Conservation (phyloP, 2,888 invertebrate genomes). For the Limnephilus lunatus region DNA sequence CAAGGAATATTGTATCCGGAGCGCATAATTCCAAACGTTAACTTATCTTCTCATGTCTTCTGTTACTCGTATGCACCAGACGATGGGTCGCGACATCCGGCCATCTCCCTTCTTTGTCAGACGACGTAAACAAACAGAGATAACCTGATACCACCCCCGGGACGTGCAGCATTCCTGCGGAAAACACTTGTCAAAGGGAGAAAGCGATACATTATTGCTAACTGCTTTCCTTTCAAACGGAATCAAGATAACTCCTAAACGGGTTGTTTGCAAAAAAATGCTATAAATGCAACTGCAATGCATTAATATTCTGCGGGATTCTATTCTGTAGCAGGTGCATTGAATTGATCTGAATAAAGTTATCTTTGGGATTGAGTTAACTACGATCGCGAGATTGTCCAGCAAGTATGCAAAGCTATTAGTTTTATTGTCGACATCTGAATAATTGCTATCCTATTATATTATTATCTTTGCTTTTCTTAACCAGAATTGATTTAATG, state of each 20-base stretch:
- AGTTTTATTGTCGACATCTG: not conserved
- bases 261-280: slow-evolving; percentile 5
- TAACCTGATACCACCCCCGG: not conserved
- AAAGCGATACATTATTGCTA: slow-evolving; percentile 12
- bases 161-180: not conserved
- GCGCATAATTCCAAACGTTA: slow-evolving; percentile 16
- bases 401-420: not conserved
- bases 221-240: slow-evolving; percentile 16
- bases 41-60: not conserved
- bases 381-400: not conserved
- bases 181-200: slow-evolving; percentile 30
- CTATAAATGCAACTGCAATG: not conserved
- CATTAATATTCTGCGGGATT: slow-evolving; percentile 9
- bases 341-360: slow-evolving; percentile 13
- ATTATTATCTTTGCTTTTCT: too few relatives aligned
- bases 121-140: slow-evolving; percentile 12
- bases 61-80: not conserved
- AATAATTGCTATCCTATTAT: not conserved
- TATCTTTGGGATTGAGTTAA: not conserved
- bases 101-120: not conserved
- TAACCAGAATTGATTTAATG: not conserved
- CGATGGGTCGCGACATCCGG: slow-evolving; percentile 14
- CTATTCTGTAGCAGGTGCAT: slow-evolving; percentile 5
- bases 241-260: slow-evolving; percentile 15
- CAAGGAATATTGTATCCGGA: slow-evolving; percentile 25